Evolutionary conservation across 2,797 vertebrate genomes (phyloP), one percentile per base, ranked within the genome.

Genomic region (Thaleichthys pacificus): DNA sequence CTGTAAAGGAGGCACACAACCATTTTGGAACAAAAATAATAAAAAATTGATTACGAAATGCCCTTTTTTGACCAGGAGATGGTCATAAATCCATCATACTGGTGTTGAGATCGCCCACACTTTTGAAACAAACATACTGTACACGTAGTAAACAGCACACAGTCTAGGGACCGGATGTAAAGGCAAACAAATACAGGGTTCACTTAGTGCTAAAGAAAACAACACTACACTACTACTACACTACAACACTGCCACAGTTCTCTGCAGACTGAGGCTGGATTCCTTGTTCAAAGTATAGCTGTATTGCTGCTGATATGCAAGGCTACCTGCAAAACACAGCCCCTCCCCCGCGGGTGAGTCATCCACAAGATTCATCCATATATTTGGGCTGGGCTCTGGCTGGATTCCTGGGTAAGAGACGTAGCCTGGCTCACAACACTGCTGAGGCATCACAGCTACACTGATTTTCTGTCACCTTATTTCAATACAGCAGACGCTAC

Each of bases 381-480:
- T 79, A 80, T 89, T 77, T 82, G 82, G 89, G 86, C 83, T 86
- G 86, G 83, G 89, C 86, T 88, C 86, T 82, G 84, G 86, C 86
- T 84, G 77, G 82, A 77, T 85, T 89, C 84, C 78, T 82, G 83
- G 57, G 78, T 85, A 84, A 83, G 89, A 76, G 86, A 83, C 70
- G 84, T 84, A 80, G 80, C 83, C 82, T 84, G 84, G 84, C 82
- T 84, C 80, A 82, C 78, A 84, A 84, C 85, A 85, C 83, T 86
- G 92, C 89, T 89, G 84, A 90, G 88, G 83, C 88, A 89, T 91
- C 89, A 88, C 86, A 87, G 89, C 88, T 81, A 66, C 80, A 89
- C 87, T 84, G 87, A 91, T 90, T 90, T 90, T 87, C 84, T 91
- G 85, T 92, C 89, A 90, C 89, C 86, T 89, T 90, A 85, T 89